phyloP scores from a whole-genome alignment of 2,797 vertebrate species.

The Borostomias antarcticus region DNA sequence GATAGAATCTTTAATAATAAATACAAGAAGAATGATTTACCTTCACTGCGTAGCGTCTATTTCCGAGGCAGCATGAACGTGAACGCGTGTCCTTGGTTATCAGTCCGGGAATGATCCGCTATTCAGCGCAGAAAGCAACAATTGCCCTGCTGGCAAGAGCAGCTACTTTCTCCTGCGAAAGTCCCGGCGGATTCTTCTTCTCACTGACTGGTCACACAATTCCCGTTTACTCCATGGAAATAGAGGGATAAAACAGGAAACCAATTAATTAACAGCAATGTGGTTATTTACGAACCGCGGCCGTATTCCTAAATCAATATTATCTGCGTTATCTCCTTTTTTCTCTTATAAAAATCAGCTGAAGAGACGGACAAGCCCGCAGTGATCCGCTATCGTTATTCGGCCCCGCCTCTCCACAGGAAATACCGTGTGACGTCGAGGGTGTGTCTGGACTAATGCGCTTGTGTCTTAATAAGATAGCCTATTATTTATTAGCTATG shows the following conservation, averaged over 20 bases:
- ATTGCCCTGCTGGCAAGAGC: constrained; percentile 64
- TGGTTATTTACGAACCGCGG: background rate
- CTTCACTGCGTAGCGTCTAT: constrained; percentile 35
- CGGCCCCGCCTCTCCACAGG: constrained; percentile 1
- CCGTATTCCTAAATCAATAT: background rate
- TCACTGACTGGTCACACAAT: constrained; percentile 34
- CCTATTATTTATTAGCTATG: no score
- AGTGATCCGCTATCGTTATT: background rate
- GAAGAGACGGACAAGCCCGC: background rate
- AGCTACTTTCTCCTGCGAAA: constrained; percentile 50
- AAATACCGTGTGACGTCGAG: background rate
- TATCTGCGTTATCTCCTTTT: background rate
- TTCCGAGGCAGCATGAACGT: constrained; percentile 36
- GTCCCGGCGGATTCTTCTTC: constrained; percentile 36
- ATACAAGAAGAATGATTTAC: constrained; percentile 42
- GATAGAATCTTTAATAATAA: no score
- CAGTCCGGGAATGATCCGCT: constrained; percentile 35
- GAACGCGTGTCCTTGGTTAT: constrained; percentile 4
- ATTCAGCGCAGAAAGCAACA: constrained; percentile 27
- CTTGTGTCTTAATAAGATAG: no score
- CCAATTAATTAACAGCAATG: background rate
- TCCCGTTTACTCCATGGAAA: background rate
- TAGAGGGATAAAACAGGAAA: no score
- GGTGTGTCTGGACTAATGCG: background rate
- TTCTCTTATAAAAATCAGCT: constrained; percentile 1